Percentiles rank a stretch among this genome's conserved stretches.
phyloP scores from a whole-genome alignment of 2,113 vertebrate species.

The Oncorhynchus keta region DNA sequence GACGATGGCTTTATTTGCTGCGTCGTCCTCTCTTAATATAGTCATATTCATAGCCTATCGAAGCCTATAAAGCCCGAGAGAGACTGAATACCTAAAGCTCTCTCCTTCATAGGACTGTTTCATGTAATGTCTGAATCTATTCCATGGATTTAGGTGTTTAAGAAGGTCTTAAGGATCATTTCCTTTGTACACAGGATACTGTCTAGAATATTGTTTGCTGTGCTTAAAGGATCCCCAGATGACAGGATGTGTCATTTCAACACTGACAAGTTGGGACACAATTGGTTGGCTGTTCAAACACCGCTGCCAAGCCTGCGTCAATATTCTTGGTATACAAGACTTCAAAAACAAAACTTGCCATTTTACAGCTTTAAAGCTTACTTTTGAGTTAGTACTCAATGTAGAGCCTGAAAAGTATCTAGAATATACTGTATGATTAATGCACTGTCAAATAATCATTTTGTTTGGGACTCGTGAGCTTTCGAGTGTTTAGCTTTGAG shows the following conservation, averaged over 20 bases:
- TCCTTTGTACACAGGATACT: constrained; percentile 1
- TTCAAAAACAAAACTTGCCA: constrained; percentile 12
- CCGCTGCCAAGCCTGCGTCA: constrained; percentile 17
- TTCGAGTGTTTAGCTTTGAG: constrained; percentile 5
- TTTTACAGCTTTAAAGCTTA: neutral
- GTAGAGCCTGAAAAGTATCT: constrained; percentile 24
- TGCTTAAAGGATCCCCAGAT: neutral
- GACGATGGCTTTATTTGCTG: too few species aligned
- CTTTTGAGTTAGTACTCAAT: constrained; percentile 5
- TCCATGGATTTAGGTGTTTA: constrained; percentile 17
- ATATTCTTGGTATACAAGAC: constrained; percentile 5
- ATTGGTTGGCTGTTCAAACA: constrained; percentile 30
- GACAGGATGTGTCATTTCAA: constrained; percentile 25
- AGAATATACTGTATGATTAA: constrained; percentile 21
- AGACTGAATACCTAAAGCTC: neutral
- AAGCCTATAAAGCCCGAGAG: neutral
- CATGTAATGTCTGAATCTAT: constrained; percentile 10
- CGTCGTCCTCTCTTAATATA: too few species aligned
- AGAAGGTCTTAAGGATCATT: constrained; percentile 9
- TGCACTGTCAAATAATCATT: constrained; percentile 39
- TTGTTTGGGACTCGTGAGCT: constrained; percentile 40
- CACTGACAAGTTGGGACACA: constrained; percentile 22
- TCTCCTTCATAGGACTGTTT: constrained; percentile 5
- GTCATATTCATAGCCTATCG: too few species aligned
- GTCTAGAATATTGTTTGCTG: constrained; percentile 5